These are phyloP conservation scores for Semotilus atromaculatus DNA, from an alignment of 2,797 vertebrate species.

Conservation along the genomic window DNA sequence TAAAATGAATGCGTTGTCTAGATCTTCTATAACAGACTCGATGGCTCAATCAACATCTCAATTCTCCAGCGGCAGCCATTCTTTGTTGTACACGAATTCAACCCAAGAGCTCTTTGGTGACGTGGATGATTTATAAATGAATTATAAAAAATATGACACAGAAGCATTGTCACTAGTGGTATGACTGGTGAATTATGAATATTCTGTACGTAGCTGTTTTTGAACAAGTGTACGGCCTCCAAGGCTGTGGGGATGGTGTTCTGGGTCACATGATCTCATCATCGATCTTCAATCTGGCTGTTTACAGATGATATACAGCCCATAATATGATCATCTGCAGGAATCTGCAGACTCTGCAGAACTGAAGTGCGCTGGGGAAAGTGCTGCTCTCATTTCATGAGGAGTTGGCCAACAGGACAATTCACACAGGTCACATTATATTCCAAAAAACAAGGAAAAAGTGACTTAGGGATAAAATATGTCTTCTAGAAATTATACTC, in stretches of 20 bases:
- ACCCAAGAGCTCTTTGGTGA: too few relatives aligned
- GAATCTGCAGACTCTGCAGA: not conserved
- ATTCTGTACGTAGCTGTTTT: not conserved
- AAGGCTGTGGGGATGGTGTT: not conserved
- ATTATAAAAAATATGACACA: not conserved
- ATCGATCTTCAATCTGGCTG: constrained; percentile 15
- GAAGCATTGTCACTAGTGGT: not conserved
- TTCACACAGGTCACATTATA: not conserved
- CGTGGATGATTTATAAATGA: too few relatives aligned
- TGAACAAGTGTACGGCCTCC: not conserved
- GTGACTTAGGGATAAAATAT: not conserved
- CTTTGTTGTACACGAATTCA: too few relatives aligned
- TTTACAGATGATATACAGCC: constrained; percentile 17
- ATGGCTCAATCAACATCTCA: too few relatives aligned
- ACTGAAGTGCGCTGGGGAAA: not conserved
- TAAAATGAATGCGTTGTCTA: too few relatives aligned
- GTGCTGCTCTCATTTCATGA: not conserved
- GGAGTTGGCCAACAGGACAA: not conserved
- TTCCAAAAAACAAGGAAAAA: not conserved
- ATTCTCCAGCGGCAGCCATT: too few relatives aligned
- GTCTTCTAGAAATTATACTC: not conserved
- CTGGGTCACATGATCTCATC: constrained; percentile 15
- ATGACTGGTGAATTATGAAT: not conserved
- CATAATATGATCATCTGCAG: constrained; percentile 10
- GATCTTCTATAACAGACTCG: too few relatives aligned